Evolutionary conservation across 2,888 invertebrate genomes (phyloP), one percentile per base, ranked within the genome.

Genomic region (Morpho achilles): DNA sequence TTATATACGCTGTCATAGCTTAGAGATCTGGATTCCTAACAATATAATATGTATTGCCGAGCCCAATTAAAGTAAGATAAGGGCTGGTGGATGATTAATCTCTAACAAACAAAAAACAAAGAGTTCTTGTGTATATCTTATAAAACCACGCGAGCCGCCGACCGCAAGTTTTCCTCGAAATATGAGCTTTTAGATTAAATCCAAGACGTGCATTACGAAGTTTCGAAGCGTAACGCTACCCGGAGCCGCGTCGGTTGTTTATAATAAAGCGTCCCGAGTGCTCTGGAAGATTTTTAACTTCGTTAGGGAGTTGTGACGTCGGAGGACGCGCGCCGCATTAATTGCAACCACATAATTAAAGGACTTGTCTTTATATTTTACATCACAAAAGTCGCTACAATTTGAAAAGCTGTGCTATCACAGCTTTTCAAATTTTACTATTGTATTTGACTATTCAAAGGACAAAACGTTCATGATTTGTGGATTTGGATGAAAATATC

Each of bases 201-300:
- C 56, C 53, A 53, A 59, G 61, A 57, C 59, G 52, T 43, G 51
- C 51, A 58, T 66, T 66, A 61, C 62, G 62, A 66, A 64, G 53
- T 62, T 66, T 59, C 43, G 47, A 56, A 61, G 57, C 61, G 49
- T 53, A 61, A 56, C 53, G 52, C 41, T 52, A 47, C 40, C 16
- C 40, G 23, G 43, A 44, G 48, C 47, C 59, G 59, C 54, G 32
- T 9, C 53, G 47, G 50, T 54, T 54, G 56, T 59, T 62, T 51
- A n/a, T 56, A 57, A 56, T 53, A 56, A 45, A 53, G 53, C 53
- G 53, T 44, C 45, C 10, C 40, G 7, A 52, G 45, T 23, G 6
- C 52, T 49, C 44, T 46, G 53, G 22, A 45, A 45, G 52, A 53
- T 53, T 45, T 45, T 53, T 53, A 53, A 53, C 52, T 53, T 53